Evolutionary conservation across 2,888 invertebrate genomes (phyloP), one percentile per base, ranked within the genome.

Genomic region (Cephus pulcher): DNA sequence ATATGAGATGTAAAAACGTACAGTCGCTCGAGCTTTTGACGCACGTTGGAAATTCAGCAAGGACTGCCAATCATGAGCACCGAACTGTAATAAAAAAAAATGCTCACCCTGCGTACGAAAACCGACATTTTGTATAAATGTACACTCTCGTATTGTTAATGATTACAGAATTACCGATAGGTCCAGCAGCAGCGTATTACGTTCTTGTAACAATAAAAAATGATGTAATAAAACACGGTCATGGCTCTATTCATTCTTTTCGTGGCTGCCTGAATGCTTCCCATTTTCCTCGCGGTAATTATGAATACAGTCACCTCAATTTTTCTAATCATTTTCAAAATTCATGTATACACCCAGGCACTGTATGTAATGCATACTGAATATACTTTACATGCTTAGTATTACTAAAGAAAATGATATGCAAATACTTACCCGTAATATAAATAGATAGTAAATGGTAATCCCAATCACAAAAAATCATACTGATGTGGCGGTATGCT

Each of bases 161-260:
- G 79, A 78, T 78, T 56, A 76, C 77, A 76, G 69, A 69, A 70
- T 78, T 74, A 71, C 23, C 77, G 74, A 78, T 77, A 79, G 56
- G 79, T 82, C 77, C 82, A 80, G 75, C 80, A 73, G 56, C 56
- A 56, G 56, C 56, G 56, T 56, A 56, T 77, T 82, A 78, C 82
- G 82, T 83, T 82, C 79, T 82, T 83, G 82, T 83, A 83, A 82
- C 79, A 76, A 83, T 81, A 69, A 56, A 56, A 82, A 82, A 82
- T 76, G 81, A 83, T 83, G 82, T 82, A 83, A 83, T 82, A 81
- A 82, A 83, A 76, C 56, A 56, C 80, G 80, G 79, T 79, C 79
- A 81, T 80, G 78, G 79, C 80, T 82, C 78, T 81, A 77, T 80
- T 78, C 69, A 33, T 56, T 56, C 56, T 56, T 56, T 23, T 56